Conservation (phyloP, 35 echinoderm and acorn worm genomes). For the Heliocidaris erythrogramma region DNA sequence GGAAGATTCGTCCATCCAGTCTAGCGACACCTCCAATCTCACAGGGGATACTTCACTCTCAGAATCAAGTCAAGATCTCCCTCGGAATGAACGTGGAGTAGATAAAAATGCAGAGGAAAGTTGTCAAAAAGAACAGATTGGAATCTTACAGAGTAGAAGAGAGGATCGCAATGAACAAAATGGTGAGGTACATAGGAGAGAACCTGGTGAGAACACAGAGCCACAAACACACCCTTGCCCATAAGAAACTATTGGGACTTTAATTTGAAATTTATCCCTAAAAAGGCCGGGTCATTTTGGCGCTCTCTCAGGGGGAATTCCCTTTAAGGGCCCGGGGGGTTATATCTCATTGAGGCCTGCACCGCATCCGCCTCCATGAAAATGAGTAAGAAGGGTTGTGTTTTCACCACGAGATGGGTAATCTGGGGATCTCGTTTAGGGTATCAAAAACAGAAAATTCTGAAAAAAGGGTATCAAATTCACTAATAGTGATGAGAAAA, state of each 20-base stretch:
- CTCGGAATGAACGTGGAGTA: background rate
- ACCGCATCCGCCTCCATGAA: too few species aligned
- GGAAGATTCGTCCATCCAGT: background rate
- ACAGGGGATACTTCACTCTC: background rate
- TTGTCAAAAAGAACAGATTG: background rate
- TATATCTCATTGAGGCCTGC: too few species aligned
- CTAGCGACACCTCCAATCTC: background rate
- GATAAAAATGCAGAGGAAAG: background rate
- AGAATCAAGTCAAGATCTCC: background rate
- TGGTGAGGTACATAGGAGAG: background rate
- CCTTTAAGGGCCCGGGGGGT: too few species aligned
- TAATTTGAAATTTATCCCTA: too few species aligned
- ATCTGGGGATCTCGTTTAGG: too few species aligned
- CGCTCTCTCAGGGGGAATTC: too few species aligned
- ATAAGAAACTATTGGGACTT: background rate
- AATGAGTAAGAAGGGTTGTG: too few species aligned
- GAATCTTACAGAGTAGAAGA: constrained; percentile 3
- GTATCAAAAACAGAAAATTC: too few species aligned
- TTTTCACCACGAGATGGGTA: too few species aligned
- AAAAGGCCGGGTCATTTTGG: too few species aligned
- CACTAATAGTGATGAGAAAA: too few species aligned
- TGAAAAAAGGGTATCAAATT: too few species aligned
- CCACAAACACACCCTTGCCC: background rate
- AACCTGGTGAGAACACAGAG: background rate
- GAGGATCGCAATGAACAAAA: background rate